These are phyloP conservation scores for Gobionotothen gibberifrons DNA, from an alignment of 2,797 vertebrate species.

Conservation along the genomic window DNA sequence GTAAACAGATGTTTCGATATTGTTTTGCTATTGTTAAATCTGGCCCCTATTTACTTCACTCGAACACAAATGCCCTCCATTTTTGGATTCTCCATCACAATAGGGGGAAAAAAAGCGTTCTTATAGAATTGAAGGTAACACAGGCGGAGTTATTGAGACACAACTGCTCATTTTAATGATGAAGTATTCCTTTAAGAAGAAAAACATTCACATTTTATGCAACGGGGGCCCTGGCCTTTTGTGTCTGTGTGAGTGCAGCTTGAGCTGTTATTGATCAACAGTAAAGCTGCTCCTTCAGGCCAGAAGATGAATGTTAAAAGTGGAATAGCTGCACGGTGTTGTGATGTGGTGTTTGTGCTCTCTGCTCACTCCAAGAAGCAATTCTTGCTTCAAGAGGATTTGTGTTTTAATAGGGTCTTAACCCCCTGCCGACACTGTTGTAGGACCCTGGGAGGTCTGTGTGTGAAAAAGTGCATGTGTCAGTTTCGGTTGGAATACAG, in stretches of 20 bases:
- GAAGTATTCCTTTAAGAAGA: background rate
- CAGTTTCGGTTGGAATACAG: slow-evolving; percentile 5
- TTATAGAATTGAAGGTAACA: too few relatives aligned
- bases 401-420: slow-evolving; percentile 68
- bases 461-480: slow-evolving; percentile 25
- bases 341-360: slow-evolving; percentile 53
- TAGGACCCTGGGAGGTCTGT: slow-evolving; percentile 52
- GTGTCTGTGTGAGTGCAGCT: slow-evolving; percentile 27
- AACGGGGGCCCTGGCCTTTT: slow-evolving; percentile 39
- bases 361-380: slow-evolving; percentile 55
- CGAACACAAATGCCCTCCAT: too few relatives aligned
- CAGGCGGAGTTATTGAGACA: too few relatives aligned
- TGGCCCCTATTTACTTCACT: too few relatives aligned
- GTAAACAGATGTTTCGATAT: too few relatives aligned
- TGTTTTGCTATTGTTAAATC: too few relatives aligned
- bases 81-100: too few relatives aligned
- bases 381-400: slow-evolving; percentile 67
- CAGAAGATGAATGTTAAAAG: slow-evolving; percentile 47
- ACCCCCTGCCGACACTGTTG: slow-evolving; percentile 56
- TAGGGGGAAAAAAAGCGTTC: too few relatives aligned
- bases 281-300: slow-evolving; percentile 60
- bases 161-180: too few relatives aligned
- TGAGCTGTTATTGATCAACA: slow-evolving; percentile 64
- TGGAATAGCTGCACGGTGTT: slow-evolving; percentile 42
- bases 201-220: slow-evolving; percentile 35